phyloP scores from a whole-genome alignment of 2,113 vertebrate genomes.

The Bolborhynchus lineola region DNA sequence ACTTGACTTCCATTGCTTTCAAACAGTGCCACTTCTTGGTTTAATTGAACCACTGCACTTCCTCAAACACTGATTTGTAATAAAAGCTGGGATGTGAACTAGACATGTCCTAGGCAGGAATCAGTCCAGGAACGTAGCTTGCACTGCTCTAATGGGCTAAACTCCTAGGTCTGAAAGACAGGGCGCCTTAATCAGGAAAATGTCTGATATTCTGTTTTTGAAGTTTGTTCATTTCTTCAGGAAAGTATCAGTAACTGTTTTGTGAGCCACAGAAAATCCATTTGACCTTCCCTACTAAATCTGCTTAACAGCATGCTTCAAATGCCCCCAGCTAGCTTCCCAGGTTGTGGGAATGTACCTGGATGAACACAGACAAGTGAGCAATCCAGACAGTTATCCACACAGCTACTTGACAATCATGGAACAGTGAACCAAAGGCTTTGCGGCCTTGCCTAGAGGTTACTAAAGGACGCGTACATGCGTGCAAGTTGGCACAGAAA shows the following conservation, averaged over 20 bases:
- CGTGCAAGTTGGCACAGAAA: too few species aligned
- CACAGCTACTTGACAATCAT: too few species aligned
- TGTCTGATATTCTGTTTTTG: background rate
- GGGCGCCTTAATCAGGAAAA: background rate
- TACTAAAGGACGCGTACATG: too few species aligned
- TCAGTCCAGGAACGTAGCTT: background rate
- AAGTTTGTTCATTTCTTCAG: background rate
- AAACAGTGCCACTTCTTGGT: background rate
- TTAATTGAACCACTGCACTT: background rate
- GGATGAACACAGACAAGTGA: too few species aligned
- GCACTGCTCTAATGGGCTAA: background rate
- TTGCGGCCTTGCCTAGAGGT: too few species aligned
- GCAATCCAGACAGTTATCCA: too few species aligned
- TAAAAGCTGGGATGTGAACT: background rate
- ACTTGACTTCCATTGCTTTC: background rate
- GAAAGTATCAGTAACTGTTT: background rate
- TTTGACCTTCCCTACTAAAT: background rate
- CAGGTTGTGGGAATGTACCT: too few species aligned
- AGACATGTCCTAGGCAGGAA: background rate
- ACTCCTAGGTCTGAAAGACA: background rate
- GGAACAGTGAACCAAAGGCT: too few species aligned
- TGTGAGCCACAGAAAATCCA: background rate
- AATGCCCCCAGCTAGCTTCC: background rate
- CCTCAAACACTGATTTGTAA: background rate
- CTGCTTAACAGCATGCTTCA: background rate